Base-by-base conservation (phyloP, 2,797 vertebrate species). In the Brachyrhaphis roseni region DNA sequence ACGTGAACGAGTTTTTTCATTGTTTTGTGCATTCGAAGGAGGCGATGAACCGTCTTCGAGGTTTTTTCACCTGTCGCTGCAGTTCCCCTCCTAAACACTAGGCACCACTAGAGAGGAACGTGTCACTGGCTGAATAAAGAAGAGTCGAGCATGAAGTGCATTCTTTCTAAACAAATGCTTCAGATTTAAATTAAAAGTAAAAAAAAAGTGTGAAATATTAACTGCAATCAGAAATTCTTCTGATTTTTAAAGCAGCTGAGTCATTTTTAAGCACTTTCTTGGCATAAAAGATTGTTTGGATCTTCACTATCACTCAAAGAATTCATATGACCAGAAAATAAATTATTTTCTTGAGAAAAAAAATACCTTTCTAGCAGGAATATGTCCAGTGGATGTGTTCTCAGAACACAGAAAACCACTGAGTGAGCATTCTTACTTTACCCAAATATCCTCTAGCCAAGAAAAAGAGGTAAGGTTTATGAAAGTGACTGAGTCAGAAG, bases 1-100 rank as follows among this genome's bases (percentile, higher is more conserved):
- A 47, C 31, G 47, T 79, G 78, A 89, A 84, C 87, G 84, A 72
- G 75, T 53, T 16, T 11, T 66, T 72, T 6, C 1, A 11, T 26
- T 66, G 36, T 39, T 23, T 26, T 41, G 72, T 34, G 71, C 13
- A 2, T 36, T 74, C 0, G 36, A 62, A 6, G 39, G n/a, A 36
- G 62, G 34, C 34, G 0, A 13, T 39, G 8, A 66, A 23, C 34
- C 36, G 1, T 5, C 34, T 34, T 18, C 0, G 5, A 62, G 57
- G 57, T 18, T 8, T 28, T 34, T 62, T 45, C 8, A 23, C 2
- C 39, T 13, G 39, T 11, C 8, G 1, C 66, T 71, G 68, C n/a
- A 28, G 26, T 72, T 46, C n/a, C 5, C 26, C 43, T 71, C 68
- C 41, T 28, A 3, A 70, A 45, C 66, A n/a, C 23, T n/a, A 13